Conservation (phyloP, 2,113 vertebrate genomes). For the Gobio gobio region DNA sequence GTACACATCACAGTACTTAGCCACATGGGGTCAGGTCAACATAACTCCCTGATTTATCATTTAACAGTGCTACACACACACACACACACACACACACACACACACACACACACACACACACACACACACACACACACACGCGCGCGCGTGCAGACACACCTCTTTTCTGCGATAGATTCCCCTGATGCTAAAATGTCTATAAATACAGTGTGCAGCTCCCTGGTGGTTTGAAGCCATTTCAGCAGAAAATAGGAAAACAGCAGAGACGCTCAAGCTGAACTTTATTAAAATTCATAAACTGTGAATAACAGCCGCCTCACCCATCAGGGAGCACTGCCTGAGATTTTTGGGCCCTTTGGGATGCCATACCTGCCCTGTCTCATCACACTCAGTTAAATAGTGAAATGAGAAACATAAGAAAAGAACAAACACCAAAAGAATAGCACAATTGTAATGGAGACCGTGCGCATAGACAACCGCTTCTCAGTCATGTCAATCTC, state of each 20-base stretch:
- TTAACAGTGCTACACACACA: background rate
- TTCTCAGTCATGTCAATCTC: slow-evolving; percentile 26
- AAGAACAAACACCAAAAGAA: slow-evolving; percentile 33
- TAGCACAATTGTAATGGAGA: background rate
- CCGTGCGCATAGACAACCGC: background rate
- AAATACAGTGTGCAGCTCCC: slow-evolving; percentile 58
- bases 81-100: background rate
- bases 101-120: too few species aligned
- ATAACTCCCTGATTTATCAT: background rate
- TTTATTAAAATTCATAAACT: slow-evolving; percentile 69
- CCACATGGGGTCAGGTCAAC: slow-evolving; percentile 2
- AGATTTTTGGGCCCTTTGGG: slow-evolving; percentile 42
- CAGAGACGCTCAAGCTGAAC: slow-evolving; percentile 53
- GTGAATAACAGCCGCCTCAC: slow-evolving; percentile 51
- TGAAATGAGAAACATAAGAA: slow-evolving; percentile 44
- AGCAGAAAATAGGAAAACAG: slow-evolving; percentile 56
- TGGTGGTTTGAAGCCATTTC: slow-evolving; percentile 60
- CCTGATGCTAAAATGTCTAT: slow-evolving; percentile 56
- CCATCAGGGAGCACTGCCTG: slow-evolving; percentile 38
- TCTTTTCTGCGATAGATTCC: slow-evolving; percentile 39
- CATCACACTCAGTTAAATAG: slow-evolving; percentile 38
- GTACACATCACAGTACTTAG: background rate
- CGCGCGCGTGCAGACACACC: background rate
- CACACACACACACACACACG: background rate
- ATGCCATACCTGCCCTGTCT: slow-evolving; percentile 43